phyloP scores from a whole-genome alignment of 2,113 vertebrate species.

The crab-eating macaque (Macaca fascicularis) region DNA sequence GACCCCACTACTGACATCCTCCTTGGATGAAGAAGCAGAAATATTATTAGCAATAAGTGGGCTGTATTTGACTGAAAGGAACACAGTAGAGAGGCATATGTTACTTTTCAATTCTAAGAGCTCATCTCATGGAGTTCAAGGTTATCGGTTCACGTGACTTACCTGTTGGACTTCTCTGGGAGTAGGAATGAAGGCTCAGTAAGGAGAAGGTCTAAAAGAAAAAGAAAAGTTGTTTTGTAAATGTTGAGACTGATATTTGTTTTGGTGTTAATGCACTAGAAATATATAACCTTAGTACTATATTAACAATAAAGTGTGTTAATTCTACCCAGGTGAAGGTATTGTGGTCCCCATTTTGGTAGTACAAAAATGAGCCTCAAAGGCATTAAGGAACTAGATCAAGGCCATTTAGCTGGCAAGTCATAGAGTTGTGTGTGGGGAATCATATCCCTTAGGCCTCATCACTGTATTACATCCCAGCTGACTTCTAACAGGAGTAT shows the following conservation, averaged over 20 bases:
- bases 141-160: neutral
- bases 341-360: neutral
- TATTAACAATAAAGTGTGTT: neutral
- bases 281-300: neutral
- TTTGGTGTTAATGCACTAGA: neutral
- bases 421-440: neutral
- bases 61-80: neutral
- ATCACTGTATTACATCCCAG: neutral
- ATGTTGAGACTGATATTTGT: neutral
- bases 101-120: neutral
- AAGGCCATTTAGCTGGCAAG: neutral
- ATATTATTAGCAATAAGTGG: constrained; percentile 45
- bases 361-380: neutral
- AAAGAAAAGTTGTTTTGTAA: neutral
- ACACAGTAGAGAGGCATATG: neutral
- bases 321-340: neutral
- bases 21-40: neutral
- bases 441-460: rapidly evolving
- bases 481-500: neutral
- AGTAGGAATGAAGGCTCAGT: neutral
- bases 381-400: neutral
- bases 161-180: neutral
- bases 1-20: neutral
- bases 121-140: neutral
- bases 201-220: neutral